Evolutionary conservation across 1,140 invertebrate species (phyloP).

Genomic region (Calephelis nemesis): DNA sequence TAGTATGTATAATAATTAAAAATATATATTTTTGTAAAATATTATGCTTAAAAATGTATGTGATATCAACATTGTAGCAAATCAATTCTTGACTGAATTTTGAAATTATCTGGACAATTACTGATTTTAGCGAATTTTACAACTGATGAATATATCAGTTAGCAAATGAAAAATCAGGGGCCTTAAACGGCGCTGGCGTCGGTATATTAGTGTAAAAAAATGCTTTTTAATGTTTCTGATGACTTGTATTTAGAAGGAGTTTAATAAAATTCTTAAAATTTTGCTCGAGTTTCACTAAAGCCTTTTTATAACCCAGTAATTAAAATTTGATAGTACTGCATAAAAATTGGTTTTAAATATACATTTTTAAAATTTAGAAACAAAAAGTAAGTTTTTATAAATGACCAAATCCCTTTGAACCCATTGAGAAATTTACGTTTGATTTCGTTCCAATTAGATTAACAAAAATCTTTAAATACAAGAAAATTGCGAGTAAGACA

Average conservation of each 20-base stretch:
- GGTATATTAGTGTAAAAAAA: constrained; percentile 42
- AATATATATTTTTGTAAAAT: not conserved
- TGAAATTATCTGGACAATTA: not conserved
- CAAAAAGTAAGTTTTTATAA: too few relatives aligned
- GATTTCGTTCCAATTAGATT: too few relatives aligned
- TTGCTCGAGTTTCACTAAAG: constrained; percentile 46
- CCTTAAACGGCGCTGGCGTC: constrained; percentile 57
- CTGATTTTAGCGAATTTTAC: not conserved
- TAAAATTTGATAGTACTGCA: too few relatives aligned
- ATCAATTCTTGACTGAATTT: constrained; percentile 7
- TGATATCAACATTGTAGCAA: constrained; percentile 5
- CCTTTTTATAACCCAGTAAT: too few relatives aligned
- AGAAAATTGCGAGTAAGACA: too few relatives aligned
- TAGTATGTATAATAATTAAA: not conserved
- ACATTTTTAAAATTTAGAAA: too few relatives aligned
- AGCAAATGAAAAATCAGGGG: constrained; percentile 34
- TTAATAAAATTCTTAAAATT: constrained; percentile 43
- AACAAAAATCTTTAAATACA: too few relatives aligned
- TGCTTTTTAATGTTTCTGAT: constrained; percentile 51
- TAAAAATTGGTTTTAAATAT: too few relatives aligned
- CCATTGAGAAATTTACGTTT: too few relatives aligned
- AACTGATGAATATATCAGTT: constrained; percentile 1
- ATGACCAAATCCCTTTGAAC: too few relatives aligned
- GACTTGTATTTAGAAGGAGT: constrained; percentile 41
- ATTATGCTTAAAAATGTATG: not conserved